A percentile compares a stretch with the other conserved stretches of the same genome.
Evolutionary conservation across 2,797 vertebrate genomes (phyloP).

Genomic region (Esox lucius): DNA sequence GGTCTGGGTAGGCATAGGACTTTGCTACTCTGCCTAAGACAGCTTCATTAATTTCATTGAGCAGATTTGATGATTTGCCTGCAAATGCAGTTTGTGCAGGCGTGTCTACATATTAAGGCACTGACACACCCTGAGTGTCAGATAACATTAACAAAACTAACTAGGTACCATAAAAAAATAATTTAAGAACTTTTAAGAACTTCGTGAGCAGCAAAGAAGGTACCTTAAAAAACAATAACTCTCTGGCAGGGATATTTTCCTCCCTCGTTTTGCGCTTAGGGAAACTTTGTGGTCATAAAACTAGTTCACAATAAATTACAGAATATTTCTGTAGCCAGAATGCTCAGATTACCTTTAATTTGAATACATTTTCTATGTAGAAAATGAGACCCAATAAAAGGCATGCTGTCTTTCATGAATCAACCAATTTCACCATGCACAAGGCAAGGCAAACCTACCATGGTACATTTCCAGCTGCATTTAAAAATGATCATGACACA

Average conservation of each 20-base stretch:
- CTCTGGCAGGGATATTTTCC: conserved; percentile 14
- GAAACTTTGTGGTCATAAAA: not conserved
- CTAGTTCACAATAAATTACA: not conserved
- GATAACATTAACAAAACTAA: conserved; percentile 21
- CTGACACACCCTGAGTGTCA: conserved; percentile 25
- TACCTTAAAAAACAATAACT: conserved; percentile 11
- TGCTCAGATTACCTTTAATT: not conserved
- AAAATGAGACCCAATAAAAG: not conserved
- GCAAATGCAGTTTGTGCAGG: not conserved
- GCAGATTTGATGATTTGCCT: too few species aligned
- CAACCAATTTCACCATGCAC: not conserved
- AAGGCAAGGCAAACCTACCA: not conserved
- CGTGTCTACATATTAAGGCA: not conserved
- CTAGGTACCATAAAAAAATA: too few species aligned
- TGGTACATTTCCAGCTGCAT: not conserved
- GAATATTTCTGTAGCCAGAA: not conserved
- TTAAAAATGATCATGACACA: not conserved
- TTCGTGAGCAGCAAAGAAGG: conserved; percentile 16
- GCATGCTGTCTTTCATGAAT: not conserved
- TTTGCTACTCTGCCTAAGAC: too few species aligned
- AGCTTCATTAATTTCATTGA: too few species aligned
- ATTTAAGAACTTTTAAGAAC: too few species aligned
- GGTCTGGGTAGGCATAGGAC: too few species aligned
- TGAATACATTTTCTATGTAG: not conserved
- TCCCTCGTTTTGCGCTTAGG: conserved; percentile 13